These are phyloP conservation scores for Caenorhabditis virilis DNA, from an alignment of 2,888 invertebrate genomes.

Conservation along the genomic window DNA sequence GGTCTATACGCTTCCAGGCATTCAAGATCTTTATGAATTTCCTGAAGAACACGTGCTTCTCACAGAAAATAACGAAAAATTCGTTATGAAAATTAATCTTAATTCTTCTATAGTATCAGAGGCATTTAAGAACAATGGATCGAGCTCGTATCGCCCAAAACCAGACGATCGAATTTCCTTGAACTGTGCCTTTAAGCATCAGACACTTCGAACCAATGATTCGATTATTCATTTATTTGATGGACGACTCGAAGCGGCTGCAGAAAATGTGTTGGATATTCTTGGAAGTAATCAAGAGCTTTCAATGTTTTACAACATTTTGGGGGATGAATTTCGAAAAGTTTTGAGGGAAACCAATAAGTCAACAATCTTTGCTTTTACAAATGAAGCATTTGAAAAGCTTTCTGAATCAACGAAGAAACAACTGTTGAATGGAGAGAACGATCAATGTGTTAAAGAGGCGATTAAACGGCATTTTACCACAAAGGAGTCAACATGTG, in stretches of 20 bases:
- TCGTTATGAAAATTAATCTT: not conserved
- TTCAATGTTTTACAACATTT: not conserved
- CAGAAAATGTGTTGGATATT: slow-evolving; percentile 2
- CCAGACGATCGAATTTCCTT: not conserved
- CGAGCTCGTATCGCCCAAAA: too few species aligned
- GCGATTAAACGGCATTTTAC: not conserved
- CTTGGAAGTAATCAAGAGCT: not conserved
- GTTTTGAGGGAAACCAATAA: not conserved
- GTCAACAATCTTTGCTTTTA: slow-evolving; percentile 8
- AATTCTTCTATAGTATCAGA: too few species aligned
- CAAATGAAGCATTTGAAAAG: slow-evolving; percentile 4
- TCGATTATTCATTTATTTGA: not conserved
- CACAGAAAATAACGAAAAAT: not conserved
- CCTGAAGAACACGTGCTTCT: not conserved
- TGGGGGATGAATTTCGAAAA: not conserved
- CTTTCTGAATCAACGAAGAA: not conserved
- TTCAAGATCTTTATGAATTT: slow-evolving; percentile 1
- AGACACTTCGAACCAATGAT: not conserved
- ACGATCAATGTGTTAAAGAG: slow-evolving; percentile 2
- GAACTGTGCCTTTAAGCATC: not conserved
- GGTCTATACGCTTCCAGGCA: not conserved
- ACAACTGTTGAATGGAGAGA: not conserved
- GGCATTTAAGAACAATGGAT: too few species aligned
- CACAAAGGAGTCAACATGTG: not conserved
- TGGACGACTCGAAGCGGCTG: slow-evolving; percentile 1